phyloP scores from a whole-genome alignment of 2,113 vertebrate species.

The Poicephalus meyeri region DNA sequence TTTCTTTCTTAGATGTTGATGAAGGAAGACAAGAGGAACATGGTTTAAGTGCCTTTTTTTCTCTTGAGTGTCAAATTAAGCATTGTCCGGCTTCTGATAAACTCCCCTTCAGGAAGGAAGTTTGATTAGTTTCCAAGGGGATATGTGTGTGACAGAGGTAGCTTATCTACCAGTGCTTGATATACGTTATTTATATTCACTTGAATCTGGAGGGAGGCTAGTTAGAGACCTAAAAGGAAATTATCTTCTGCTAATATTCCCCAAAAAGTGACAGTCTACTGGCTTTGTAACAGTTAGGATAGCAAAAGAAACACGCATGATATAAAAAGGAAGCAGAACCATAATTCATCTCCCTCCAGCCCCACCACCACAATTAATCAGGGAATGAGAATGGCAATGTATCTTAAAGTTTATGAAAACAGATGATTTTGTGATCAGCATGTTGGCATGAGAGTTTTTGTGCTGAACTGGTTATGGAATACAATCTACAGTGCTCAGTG shows the following conservation, averaged over 20 bases:
- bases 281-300: background rate
- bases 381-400: background rate
- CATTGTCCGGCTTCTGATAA: background rate
- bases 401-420: background rate
- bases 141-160: background rate
- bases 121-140: background rate
- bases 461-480: background rate
- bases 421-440: background rate
- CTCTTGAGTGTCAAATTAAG: background rate
- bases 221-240: background rate
- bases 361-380: background rate
- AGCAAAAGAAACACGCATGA: background rate
- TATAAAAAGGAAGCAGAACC: background rate
- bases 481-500: background rate
- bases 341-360: background rate
- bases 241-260: background rate
- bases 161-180: background rate
- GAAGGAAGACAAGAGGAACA: background rate
- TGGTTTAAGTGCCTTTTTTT: background rate
- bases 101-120: background rate
- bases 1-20: background rate
- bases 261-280: background rate
- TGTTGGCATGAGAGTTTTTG: background rate
- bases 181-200: background rate
- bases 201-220: background rate